These are phyloP conservation scores for Rachycentron canadum DNA, from an alignment of 2,797 vertebrate genomes.

Conservation along the genomic window DNA sequence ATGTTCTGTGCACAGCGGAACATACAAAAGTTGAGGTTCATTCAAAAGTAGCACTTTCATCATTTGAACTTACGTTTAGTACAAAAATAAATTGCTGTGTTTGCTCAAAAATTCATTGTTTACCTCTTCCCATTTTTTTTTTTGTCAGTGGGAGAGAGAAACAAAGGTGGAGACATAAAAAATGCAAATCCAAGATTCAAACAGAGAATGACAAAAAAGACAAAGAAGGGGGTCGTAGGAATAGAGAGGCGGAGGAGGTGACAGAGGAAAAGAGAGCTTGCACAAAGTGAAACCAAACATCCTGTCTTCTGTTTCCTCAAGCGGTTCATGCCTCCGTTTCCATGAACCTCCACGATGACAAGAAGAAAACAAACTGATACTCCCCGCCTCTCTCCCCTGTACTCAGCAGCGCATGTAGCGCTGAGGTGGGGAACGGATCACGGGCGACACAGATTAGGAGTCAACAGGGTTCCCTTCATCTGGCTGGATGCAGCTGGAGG, in stretches of 20 bases:
- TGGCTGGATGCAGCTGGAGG: constrained; percentile 77
- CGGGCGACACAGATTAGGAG: constrained; percentile 77
- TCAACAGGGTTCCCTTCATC: constrained; percentile 78
- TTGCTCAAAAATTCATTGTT: constrained; percentile 42
- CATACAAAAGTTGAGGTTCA: not conserved
- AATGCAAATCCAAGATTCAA: constrained; percentile 43
- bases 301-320: constrained; percentile 74
- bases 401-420: constrained; percentile 54
- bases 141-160: constrained; percentile 27
- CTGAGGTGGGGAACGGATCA: constrained; percentile 76
- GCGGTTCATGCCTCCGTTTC: constrained; percentile 72
- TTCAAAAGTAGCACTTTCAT: constrained; percentile 5
- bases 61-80: not conserved
- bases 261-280: constrained; percentile 55
- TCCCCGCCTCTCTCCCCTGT: constrained; percentile 39
- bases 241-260: constrained; percentile 42
- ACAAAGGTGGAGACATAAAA: constrained; percentile 28
- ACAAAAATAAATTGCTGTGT: not conserved
- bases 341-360: constrained; percentile 79
- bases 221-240: constrained; percentile 19
- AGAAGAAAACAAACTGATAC: constrained; percentile 74
- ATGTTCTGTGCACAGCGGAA: constrained; percentile 13
- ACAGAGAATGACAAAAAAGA: constrained; percentile 30
- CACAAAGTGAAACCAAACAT: constrained; percentile 75
- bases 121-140: constrained; percentile 10